Conservation (phyloP, 1,140 invertebrate species). For the Camponotus pennsylvanicus region DNA sequence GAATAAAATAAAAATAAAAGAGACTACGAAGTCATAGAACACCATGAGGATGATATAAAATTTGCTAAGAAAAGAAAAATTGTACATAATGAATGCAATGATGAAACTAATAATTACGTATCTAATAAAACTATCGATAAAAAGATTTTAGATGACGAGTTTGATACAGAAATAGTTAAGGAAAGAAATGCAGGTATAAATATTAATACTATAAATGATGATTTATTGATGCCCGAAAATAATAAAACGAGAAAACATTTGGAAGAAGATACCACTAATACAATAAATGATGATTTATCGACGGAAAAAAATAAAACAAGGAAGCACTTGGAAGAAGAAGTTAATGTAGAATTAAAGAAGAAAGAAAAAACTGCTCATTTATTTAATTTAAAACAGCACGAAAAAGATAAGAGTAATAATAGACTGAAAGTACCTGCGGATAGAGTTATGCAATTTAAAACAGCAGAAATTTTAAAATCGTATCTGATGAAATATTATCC, state of each 20-base stretch:
- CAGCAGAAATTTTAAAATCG: conserved; percentile 76
- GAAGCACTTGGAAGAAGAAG: neutral
- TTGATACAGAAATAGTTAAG: neutral
- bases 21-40: neutral
- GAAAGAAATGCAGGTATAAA: neutral
- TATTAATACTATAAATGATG: conserved; percentile 9
- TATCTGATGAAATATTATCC: conserved; percentile 79
- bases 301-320: neutral
- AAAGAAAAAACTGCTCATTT: neutral
- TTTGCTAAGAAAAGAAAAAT: conserved; percentile 6
- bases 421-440: conserved; percentile 60
- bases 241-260: neutral
- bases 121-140: conserved; percentile 12
- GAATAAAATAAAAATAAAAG: conserved; percentile 12
- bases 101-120: neutral
- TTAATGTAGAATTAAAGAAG: conserved; percentile 24
- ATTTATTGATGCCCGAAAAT: neutral
- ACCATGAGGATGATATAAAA: conserved; percentile 12
- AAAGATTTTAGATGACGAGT: conserved; percentile 4
- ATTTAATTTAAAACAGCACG: conserved; percentile 13
- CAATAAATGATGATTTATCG: neutral
- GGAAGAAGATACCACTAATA: neutral
- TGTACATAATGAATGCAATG: neutral
- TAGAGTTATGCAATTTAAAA: conserved; percentile 74
- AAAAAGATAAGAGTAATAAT: conserved; percentile 26